Conservation (phyloP, 2,888 invertebrate genomes). For the Aphodius granarius region DNA sequence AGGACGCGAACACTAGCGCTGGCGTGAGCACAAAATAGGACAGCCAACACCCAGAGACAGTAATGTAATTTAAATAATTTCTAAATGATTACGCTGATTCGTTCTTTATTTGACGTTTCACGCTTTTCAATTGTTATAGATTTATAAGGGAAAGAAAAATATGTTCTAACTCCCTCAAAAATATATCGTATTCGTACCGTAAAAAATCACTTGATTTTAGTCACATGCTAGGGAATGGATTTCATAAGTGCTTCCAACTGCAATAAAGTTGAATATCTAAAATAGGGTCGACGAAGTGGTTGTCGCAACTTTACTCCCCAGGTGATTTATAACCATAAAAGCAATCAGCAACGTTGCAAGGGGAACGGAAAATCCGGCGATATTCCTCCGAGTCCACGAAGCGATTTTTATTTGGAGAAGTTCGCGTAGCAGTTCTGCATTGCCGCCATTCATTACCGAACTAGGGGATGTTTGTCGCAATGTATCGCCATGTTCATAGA, state of each 20-base stretch:
- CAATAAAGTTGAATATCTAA: constrained; percentile 3
- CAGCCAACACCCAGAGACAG: background rate
- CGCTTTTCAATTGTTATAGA: too few species aligned
- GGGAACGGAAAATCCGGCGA: background rate
- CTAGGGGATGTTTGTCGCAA: background rate
- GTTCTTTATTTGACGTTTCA: background rate
- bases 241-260: background rate
- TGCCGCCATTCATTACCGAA: constrained; percentile 20
- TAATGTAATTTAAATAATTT: constrained; percentile 19
- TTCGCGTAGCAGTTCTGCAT: background rate
- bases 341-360: background rate
- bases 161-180: too few species aligned
- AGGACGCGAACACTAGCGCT: background rate
- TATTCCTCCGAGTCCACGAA: background rate
- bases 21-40: background rate
- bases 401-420: background rate
- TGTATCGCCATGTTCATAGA: constrained; percentile 25
- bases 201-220: too few species aligned
- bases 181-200: too few species aligned
- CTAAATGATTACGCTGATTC: background rate
- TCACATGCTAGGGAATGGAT: too few species aligned
- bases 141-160: too few species aligned
- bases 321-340: background rate
- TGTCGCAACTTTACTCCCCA: constrained; percentile 4
- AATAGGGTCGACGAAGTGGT: background rate